Base-by-base conservation (phyloP, 2,797 vertebrate species). In the Nannoperca obscura region DNA sequence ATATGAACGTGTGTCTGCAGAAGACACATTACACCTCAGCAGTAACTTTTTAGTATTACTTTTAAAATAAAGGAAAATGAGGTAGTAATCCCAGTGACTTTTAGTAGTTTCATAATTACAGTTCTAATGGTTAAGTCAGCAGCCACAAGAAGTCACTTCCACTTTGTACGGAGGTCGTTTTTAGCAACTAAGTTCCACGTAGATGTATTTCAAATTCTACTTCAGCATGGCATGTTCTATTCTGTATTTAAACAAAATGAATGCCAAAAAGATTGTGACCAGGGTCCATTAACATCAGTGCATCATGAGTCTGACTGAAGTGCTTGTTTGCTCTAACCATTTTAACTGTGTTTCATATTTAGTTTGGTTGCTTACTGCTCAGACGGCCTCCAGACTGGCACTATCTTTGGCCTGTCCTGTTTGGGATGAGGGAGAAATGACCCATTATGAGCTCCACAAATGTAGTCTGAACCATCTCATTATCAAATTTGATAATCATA, bases 271-370 rank as follows among this genome's bases (percentile, higher is more conserved):
- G 27, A 78, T 40, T 72, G 72, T 40, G 60, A 70, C 32, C 65
- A 40, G 50, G 63, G 54, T 50, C 76, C 74, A 50, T 86, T 85
- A 88, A 88, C 80, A 50, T 70, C 70, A 66, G 71, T 72, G 86
- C 92, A 86, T 82, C 59, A 55, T 82, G 77, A 80, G 60, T 77
- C 71, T 76, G 74, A 80, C 81, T 78, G 50, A 81, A 83, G 34
- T 86, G 88, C 88, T 74, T 82, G 78, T 90, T 84, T 85, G 50
- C 76, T 46, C 86, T 90, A 90, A 92, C 86, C 80, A 69, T 90
- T 85, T 87, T 78, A 86, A 84, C 82, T 17, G 44, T 76, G 9
- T 87, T 87, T 84, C 71, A 85, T 82, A 30, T 78, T 74, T 71
- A 62, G 52, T 88, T 81, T 82, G 84, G 82, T 82, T 86, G 86